phyloP scores from a whole-genome alignment of 2,888 invertebrate genomes.

The Biston betularia region DNA sequence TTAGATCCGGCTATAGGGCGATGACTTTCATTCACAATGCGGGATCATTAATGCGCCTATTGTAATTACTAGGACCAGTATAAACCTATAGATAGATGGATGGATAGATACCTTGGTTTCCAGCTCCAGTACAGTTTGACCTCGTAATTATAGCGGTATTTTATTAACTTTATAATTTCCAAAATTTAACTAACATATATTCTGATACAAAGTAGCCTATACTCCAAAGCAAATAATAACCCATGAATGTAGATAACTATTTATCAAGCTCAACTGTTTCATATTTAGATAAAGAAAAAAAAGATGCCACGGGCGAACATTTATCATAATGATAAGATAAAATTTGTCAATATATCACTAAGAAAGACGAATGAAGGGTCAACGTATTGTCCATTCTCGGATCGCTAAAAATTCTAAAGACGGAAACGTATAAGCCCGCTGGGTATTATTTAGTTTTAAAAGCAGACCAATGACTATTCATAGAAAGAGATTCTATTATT shows the following conservation, averaged over 20 bases:
- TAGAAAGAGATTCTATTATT: conserved; percentile 60
- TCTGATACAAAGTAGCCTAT: no score
- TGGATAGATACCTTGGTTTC: conserved; percentile 7
- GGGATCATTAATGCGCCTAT: conserved; percentile 71
- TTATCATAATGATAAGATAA: conserved; percentile 39
- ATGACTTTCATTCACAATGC: conserved; percentile 61
- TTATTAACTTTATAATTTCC: background rate
- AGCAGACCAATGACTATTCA: conserved; percentile 65
- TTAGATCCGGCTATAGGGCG: conserved; percentile 60
- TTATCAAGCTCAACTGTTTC: conserved; percentile 24
- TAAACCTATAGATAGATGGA: no score
- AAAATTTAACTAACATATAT: background rate
- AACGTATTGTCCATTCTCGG: conserved; percentile 23
- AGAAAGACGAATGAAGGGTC: conserved; percentile 29
- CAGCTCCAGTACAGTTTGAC: conserved; percentile 11
- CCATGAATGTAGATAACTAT: conserved; percentile 18
- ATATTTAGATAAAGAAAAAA: conserved; percentile 4
- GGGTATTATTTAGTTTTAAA: conserved; percentile 55
- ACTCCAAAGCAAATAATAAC: background rate
- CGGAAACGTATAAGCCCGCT: conserved; percentile 49
- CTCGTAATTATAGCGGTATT: conserved; percentile 28
- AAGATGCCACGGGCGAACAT: conserved; percentile 30
- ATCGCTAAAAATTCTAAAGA: conserved; percentile 48
- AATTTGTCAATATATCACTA: conserved; percentile 34
- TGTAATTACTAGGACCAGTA: conserved; percentile 51